A percentile compares a stretch with the other conserved stretches of the same genome.
Evolutionary conservation across 2,797 vertebrate species (phyloP).

Genomic region (Gobio occitaniae): DNA sequence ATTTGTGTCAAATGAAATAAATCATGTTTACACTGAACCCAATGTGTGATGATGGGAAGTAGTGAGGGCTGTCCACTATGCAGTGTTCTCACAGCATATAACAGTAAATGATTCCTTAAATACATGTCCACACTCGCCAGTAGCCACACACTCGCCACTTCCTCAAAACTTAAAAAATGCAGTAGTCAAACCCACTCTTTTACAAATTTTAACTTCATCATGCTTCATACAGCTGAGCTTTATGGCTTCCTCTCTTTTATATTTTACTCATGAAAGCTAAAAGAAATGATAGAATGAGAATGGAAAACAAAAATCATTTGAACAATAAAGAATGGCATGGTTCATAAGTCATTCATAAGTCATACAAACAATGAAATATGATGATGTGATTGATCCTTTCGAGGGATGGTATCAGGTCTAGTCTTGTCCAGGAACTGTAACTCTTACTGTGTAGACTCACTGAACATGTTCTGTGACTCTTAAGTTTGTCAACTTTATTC

Average conservation of each 20-base stretch:
- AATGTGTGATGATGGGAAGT: not conserved
- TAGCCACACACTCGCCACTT: too few relatives aligned
- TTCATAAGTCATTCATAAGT: not conserved
- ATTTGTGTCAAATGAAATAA: not conserved
- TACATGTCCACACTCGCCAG: not conserved
- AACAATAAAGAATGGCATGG: not conserved
- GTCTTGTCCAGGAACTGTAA: slow-evolving; percentile 3
- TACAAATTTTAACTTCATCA: not conserved
- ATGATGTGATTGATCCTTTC: not conserved
- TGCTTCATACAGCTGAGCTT: not conserved
- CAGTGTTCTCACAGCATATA: not conserved
- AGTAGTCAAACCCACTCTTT: not conserved
- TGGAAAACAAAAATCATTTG: not conserved
- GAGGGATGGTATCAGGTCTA: slow-evolving; percentile 16
- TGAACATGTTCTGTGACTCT: slow-evolving; percentile 19
- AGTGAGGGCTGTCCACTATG: not conserved
- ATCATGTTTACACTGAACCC: not conserved
- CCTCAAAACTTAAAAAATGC: not conserved
- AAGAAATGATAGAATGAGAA: not conserved
- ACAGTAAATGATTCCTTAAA: not conserved
- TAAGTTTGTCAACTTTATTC: not conserved
- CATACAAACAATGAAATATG: not conserved
- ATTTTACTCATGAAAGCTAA: not conserved
- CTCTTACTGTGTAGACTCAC: slow-evolving; percentile 18
- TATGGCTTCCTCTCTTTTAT: slow-evolving; percentile 15